Conservation (phyloP, 2,113 vertebrate genomes). For the Channa argus region DNA sequence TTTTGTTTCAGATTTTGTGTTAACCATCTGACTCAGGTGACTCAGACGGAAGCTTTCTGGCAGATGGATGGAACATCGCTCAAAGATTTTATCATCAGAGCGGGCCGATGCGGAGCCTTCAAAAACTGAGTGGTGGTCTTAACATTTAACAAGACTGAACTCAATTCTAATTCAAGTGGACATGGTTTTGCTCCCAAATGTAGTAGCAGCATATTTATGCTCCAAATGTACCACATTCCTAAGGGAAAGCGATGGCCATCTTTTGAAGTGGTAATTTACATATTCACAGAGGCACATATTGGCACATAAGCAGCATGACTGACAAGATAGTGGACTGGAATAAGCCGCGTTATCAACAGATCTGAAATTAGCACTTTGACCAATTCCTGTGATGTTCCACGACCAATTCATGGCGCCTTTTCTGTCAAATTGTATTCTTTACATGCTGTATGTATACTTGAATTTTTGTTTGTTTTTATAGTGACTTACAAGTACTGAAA, state of each 20-base stretch:
- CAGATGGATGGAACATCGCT: conserved; percentile 93
- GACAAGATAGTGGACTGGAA: not conserved
- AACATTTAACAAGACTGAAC: not conserved
- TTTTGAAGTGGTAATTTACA: not conserved
- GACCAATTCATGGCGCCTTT: not conserved
- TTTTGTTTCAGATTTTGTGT: conserved; percentile 98
- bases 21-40: conserved; percentile 96
- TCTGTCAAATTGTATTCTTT: not conserved
- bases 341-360: not conserved
- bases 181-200: fast-evolving
- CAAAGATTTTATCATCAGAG: conserved; percentile 95
- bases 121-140: conserved; percentile 87
- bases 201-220: not conserved
- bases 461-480: conserved; percentile 17
- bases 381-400: conserved; percentile 25
- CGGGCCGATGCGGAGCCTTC: conserved; percentile 95
- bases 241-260: not conserved
- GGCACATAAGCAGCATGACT: not conserved
- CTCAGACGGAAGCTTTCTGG: conserved; percentile 95
- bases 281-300: not conserved
- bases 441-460: conserved; percentile 22
- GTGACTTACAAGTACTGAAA: not conserved
- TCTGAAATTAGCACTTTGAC: conserved; percentile 44
- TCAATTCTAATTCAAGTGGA: not conserved
- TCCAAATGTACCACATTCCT: conserved; percentile 14